Evolutionary conservation across 2,113 vertebrate genomes (phyloP).

Genomic region (Jacana jacana): DNA sequence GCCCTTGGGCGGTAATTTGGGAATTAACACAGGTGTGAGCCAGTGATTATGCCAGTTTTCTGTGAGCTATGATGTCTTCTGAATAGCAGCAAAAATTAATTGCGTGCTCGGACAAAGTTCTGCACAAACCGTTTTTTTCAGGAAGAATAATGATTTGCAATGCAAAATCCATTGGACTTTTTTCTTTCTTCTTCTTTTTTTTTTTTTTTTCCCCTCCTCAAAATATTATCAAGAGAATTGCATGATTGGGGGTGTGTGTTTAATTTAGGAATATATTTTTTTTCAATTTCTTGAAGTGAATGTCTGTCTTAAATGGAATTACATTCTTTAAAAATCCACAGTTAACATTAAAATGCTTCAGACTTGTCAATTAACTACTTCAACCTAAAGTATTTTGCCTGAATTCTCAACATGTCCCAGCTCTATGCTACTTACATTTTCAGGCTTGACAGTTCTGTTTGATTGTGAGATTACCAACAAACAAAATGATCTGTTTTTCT

Average conservation of each 20-base stretch:
- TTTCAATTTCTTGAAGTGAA: neutral
- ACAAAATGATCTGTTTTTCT: neutral
- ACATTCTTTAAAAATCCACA: neutral
- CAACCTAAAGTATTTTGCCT: neutral
- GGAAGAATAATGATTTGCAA: neutral
- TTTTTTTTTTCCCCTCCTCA: rapidly evolving
- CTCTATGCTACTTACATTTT: neutral
- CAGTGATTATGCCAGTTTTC: neutral
- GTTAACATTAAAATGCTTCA: neutral
- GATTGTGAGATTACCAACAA: neutral
- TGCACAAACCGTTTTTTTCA: neutral
- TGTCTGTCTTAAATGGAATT: neutral
- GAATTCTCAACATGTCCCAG: neutral
- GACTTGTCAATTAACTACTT: neutral
- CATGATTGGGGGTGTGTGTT: neutral
- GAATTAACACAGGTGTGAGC: neutral
- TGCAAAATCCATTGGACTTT: neutral
- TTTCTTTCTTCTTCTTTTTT: too few species aligned
- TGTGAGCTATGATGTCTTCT: neutral
- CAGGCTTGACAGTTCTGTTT: neutral
- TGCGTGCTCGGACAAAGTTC: neutral
- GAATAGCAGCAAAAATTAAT: neutral
- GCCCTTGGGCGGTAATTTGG: neutral
- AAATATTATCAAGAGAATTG: neutral
- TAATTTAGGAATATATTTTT: neutral